These are phyloP conservation scores for Aratinga solstitialis DNA, from an alignment of 2,797 vertebrate species.

Conservation along the genomic window DNA sequence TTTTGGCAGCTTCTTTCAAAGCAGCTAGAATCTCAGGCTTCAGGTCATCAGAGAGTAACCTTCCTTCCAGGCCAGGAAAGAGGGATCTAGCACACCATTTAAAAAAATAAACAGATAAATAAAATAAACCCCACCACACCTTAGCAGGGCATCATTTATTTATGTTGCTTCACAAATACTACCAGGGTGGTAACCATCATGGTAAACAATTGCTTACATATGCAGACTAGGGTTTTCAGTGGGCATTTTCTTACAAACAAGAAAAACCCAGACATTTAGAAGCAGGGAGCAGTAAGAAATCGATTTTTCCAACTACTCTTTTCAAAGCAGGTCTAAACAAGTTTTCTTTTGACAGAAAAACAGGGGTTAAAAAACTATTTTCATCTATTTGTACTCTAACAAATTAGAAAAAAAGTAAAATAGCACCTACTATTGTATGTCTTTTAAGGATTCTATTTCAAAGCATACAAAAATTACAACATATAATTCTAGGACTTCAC, in stretches of 20 bases:
- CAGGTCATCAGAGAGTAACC: slow-evolving; percentile 88
- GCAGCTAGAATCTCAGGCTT: slow-evolving; percentile 85
- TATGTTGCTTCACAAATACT: neutral
- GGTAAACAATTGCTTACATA: neutral
- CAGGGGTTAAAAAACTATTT: neutral
- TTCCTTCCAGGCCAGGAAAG: slow-evolving; percentile 93
- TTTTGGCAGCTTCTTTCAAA: slow-evolving; percentile 92
- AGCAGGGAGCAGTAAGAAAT: neutral
- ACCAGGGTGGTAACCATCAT: neutral
- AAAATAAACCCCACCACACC: neutral
- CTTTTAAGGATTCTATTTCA: neutral
- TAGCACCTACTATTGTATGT: neutral
- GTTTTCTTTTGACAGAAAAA: neutral
- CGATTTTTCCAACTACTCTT: neutral
- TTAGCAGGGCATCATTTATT: neutral
- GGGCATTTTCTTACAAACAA: neutral
- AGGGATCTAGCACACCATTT: slow-evolving; percentile 81
- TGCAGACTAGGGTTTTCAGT: neutral
- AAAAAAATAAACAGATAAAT: neutral
- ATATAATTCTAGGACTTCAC: neutral
- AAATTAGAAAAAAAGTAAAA: neutral
- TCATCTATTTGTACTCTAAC: neutral
- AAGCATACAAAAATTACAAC: neutral
- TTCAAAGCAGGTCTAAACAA: neutral
- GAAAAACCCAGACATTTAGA: neutral